A percentile compares a stretch with the other conserved stretches of the same genome.
These are phyloP conservation scores for Sciurus vulgaris DNA, from an alignment of 2,797 vertebrate genomes.

Conservation along the genomic window DNA sequence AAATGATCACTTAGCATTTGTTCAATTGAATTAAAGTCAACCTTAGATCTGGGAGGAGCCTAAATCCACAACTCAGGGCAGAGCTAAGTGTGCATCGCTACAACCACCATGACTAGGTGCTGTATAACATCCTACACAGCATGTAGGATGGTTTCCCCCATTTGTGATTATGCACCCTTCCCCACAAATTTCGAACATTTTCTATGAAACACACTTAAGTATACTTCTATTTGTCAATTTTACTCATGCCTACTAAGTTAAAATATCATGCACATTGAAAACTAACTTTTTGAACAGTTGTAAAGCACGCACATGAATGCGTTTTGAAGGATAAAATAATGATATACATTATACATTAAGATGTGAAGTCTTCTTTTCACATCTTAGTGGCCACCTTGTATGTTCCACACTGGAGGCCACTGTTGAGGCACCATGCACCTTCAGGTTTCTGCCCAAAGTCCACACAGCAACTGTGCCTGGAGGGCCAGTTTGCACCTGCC, in stretches of 20 bases:
- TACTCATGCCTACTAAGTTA: neutral
- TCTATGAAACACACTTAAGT: neutral
- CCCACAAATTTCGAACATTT: neutral
- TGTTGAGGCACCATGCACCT: neutral
- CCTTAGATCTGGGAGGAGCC: neutral
- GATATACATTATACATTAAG: neutral
- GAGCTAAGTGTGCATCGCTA: rapidly evolving
- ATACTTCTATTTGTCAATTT: no score
- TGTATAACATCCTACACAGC: neutral
- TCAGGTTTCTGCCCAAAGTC: rapidly evolving
- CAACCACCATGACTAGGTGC: neutral
- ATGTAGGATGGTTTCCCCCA: neutral
- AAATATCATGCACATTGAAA: neutral
- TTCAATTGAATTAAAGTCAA: neutral
- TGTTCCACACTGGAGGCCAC: neutral
- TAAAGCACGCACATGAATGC: neutral
- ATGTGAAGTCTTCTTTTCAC: neutral
- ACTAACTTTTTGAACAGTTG: neutral
- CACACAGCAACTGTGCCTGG: rapidly evolving
- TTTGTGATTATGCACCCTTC: rapidly evolving
- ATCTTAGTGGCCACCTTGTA: neutral
- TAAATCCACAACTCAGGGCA: rapidly evolving
- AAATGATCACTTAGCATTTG: neutral
- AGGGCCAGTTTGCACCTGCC: neutral
- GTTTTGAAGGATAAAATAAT: neutral